Evolutionary conservation across 2,797 vertebrate species (phyloP).

Genomic region (Enteromius radiatus): DNA sequence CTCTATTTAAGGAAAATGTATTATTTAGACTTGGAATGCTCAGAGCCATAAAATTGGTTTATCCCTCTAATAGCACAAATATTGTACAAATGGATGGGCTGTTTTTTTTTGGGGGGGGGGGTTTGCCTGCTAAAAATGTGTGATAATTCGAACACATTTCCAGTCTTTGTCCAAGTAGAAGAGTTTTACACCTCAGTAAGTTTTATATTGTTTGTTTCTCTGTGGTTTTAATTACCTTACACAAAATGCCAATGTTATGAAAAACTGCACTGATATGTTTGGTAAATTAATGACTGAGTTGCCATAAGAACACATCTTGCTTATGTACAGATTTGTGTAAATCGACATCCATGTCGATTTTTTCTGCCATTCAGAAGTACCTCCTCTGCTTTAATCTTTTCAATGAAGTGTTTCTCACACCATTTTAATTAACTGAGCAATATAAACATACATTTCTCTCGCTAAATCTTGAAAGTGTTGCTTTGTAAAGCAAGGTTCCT

Average conservation of each 20-base stretch:
- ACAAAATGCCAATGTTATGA: slow-evolving; percentile 5
- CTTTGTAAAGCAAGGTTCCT: background rate
- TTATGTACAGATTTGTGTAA: background rate
- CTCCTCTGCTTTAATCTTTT: background rate
- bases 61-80: slow-evolving; percentile 28
- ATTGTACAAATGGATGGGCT: background rate
- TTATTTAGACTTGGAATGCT: slow-evolving; percentile 41
- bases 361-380: background rate
- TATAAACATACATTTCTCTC: background rate
- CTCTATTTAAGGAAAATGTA: slow-evolving; percentile 5
- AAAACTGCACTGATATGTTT: background rate
- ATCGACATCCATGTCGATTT: background rate
- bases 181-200: slow-evolving; percentile 18
- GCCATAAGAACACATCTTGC: background rate
- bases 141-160: background rate
- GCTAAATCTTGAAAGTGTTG: background rate
- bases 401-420: slow-evolving; percentile 1
- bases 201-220: slow-evolving; percentile 3
- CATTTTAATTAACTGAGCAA: background rate
- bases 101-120: background rate
- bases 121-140: background rate
- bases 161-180: background rate
- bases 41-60: slow-evolving; percentile 39
- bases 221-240: slow-evolving; percentile 26
- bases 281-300: background rate